Evolutionary conservation across 2,797 vertebrate species (phyloP).

Genomic region (Onychomys leucogaster): DNA sequence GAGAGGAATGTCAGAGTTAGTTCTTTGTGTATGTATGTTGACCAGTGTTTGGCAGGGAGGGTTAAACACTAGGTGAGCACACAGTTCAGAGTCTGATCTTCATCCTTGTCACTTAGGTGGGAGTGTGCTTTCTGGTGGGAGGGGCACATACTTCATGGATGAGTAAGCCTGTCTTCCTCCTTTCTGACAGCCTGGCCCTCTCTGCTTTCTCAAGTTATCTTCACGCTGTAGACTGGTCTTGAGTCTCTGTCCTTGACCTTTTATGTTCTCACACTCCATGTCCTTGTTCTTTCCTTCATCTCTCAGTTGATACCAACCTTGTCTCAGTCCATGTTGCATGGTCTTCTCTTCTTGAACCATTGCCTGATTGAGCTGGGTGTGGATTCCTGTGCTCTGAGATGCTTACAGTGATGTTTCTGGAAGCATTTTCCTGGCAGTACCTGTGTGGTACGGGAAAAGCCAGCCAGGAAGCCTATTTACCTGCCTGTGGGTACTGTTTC

Average conservation of each 20-base stretch:
- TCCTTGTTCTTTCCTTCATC: neutral
- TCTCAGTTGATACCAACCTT: neutral
- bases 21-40: neutral
- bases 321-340: neutral
- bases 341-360: neutral
- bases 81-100: neutral
- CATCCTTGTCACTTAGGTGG: neutral
- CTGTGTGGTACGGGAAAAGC: neutral
- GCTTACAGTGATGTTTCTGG: neutral
- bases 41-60: neutral
- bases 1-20: neutral
- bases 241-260: too few relatives aligned
- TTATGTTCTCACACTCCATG: neutral
- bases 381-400: neutral
- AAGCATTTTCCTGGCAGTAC: neutral
- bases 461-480: neutral
- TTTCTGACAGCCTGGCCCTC: neutral
- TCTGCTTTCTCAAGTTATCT: neutral
- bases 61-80: neutral
- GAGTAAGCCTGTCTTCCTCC: neutral
- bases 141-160: neutral
- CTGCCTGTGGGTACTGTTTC: neutral
- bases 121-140: neutral
- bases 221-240: neutral
- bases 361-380: too few relatives aligned